These are phyloP conservation scores for Triplophysa rosa DNA, from an alignment of 2,113 vertebrate genomes.

Conservation along the genomic window DNA sequence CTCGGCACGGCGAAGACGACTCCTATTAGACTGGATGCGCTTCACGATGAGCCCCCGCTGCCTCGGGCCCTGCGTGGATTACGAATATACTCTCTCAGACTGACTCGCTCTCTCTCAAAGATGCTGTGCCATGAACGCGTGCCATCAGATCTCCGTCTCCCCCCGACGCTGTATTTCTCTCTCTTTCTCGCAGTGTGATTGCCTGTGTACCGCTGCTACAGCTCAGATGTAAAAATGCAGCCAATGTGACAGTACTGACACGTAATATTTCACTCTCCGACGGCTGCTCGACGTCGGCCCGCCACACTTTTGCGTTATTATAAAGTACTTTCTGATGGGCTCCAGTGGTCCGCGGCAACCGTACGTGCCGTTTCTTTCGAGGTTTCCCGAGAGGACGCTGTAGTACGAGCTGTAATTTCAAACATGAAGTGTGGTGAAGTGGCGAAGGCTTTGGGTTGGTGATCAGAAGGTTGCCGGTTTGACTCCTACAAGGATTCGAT, in stretches of 20 bases:
- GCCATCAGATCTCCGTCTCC: constrained; percentile 57
- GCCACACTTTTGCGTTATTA: constrained; percentile 25
- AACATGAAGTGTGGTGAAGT: too few species aligned
- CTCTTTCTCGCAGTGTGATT: constrained; percentile 53
- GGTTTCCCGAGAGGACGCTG: background rate
- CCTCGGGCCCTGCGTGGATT: constrained; percentile 65
- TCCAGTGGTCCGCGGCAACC: constrained; percentile 17
- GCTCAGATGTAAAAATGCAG: constrained; percentile 63
- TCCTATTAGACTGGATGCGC: constrained; percentile 74
- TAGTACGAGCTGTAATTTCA: background rate
- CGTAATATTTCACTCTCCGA: constrained; percentile 60
- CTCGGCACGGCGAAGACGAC: constrained; percentile 63
- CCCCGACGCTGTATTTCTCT: constrained; percentile 33
- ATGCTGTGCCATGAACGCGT: constrained; percentile 57
- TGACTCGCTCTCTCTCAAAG: constrained; percentile 3
- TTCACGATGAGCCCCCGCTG: constrained; percentile 71
- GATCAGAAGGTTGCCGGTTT: too few species aligned
- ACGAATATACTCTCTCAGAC: constrained; percentile 46
- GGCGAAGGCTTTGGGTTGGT: too few species aligned
- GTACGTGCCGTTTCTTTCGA: background rate
- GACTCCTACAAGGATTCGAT: too few species aligned
- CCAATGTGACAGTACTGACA: constrained; percentile 69
- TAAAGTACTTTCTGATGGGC: constrained; percentile 10
- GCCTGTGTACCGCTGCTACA: constrained; percentile 60
- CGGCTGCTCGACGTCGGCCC: constrained; percentile 5